Evolutionary conservation across 2,888 invertebrate species (phyloP).

Genomic region (Chymomyza fuscimana): DNA sequence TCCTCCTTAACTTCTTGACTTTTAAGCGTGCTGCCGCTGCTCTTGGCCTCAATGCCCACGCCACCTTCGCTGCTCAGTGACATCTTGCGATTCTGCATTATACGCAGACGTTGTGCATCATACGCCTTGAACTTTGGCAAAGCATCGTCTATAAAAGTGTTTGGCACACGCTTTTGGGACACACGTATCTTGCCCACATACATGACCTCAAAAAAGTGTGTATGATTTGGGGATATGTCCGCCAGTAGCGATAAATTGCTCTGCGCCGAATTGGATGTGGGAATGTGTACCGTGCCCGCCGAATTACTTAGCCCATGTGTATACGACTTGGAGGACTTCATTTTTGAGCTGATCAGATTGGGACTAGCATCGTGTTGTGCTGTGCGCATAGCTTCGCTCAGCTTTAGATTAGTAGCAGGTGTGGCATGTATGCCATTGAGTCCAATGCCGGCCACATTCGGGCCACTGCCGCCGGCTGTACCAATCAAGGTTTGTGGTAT

Average conservation of each 20-base stretch:
- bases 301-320: constrained; percentile 79
- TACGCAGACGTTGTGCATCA: constrained; percentile 85
- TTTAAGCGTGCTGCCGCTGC: constrained; percentile 54
- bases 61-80: constrained; percentile 74
- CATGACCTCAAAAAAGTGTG: constrained; percentile 93
- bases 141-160: constrained; percentile 94
- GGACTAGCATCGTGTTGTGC: constrained; percentile 79
- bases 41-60: constrained; percentile 63
- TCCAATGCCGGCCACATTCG: constrained; percentile 44
- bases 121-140: constrained; percentile 90
- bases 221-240: constrained; percentile 91
- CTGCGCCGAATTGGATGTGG: constrained; percentile 78
- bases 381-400: constrained; percentile 76
- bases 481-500: constrained; percentile 79
- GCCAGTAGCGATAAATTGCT: constrained; percentile 78
- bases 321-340: constrained; percentile 79
- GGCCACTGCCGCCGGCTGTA: constrained; percentile 53
- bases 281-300: constrained; percentile 79
- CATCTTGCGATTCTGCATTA: constrained; percentile 77
- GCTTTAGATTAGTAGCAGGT: constrained; percentile 78
- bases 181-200: constrained; percentile 95
- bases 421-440: constrained; percentile 76
- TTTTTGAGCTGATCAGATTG: constrained; percentile 77
- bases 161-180: constrained; percentile 89
- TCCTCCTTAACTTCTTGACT: constrained; percentile 71